phyloP scores from a whole-genome alignment of 2,113 vertebrate species.

The Saguinus imperator region DNA sequence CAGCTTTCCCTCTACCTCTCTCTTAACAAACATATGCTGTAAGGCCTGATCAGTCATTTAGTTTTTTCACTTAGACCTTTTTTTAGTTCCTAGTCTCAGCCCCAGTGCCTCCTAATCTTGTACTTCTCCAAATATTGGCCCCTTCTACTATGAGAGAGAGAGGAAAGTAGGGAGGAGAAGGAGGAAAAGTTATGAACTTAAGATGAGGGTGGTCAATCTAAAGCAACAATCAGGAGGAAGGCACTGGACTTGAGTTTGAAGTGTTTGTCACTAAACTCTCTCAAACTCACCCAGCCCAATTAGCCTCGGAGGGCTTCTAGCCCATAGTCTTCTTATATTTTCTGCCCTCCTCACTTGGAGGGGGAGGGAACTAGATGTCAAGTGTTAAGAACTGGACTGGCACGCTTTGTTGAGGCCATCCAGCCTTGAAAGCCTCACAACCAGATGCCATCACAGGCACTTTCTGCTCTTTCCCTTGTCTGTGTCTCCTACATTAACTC shows the following conservation, averaged over 20 bases:
- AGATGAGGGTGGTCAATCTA: neutral
- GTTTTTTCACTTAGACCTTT: neutral
- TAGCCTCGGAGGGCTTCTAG: neutral
- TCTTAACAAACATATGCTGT: neutral
- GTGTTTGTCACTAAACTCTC: neutral
- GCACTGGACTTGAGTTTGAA: neutral
- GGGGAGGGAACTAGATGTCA: neutral
- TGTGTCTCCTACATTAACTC: neutral
- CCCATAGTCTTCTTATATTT: neutral
- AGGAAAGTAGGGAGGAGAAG: neutral
- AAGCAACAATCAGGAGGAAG: neutral
- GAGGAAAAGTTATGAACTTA: neutral
- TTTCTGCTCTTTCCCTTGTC: neutral
- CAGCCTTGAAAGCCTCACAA: neutral
- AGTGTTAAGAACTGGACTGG: neutral
- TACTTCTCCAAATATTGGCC: neutral
- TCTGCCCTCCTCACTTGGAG: neutral
- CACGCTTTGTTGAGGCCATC: neutral
- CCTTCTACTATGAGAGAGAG: neutral
- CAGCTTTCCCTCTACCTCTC: neutral
- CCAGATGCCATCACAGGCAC: neutral
- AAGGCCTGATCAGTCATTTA: neutral
- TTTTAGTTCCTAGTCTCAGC: neutral
- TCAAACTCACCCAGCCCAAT: neutral
- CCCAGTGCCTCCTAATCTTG: neutral